These are phyloP conservation scores for Metopolophium dirhodum DNA, from an alignment of 1,140 invertebrate species.

Conservation along the genomic window DNA sequence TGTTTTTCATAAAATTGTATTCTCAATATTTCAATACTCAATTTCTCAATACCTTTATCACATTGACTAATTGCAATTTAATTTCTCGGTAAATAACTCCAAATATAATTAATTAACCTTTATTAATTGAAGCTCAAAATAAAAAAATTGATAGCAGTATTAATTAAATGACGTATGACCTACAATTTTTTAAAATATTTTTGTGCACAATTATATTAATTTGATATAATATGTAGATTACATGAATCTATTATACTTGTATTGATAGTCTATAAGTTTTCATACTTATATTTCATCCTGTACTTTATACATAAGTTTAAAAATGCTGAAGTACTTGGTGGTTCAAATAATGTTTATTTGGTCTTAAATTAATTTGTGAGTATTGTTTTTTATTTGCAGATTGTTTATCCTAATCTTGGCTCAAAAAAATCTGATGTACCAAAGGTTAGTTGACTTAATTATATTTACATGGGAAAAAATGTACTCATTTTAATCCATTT, in stretches of 20 bases:
- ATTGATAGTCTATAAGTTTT: background rate
- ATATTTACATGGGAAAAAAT: background rate
- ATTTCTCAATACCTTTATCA: background rate
- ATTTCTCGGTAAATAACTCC: no score
- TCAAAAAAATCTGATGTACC: conserved; percentile 56
- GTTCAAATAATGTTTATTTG: background rate
- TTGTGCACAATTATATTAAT: background rate
- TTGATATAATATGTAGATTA: background rate
- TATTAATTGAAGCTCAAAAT: background rate
- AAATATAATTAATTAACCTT: background rate
- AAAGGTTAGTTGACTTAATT: conserved; percentile 43
- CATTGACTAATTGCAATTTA: background rate
- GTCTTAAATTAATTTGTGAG: background rate
- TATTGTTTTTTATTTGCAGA: conserved; percentile 44
- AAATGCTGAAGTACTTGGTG: background rate
- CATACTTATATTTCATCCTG: background rate
- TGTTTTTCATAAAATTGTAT: background rate
- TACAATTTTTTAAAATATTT: no score
- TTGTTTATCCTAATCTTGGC: conserved; percentile 53
- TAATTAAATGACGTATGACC: background rate
- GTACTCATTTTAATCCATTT: conserved; percentile 20
- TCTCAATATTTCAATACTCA: no score
- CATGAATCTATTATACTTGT: background rate
- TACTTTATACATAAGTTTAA: background rate
- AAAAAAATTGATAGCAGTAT: background rate